Percentiles rank a stretch among this genome's conserved stretches.
Conservation (phyloP, 2,888 invertebrate species). For the Drosophila gaucha region DNA sequence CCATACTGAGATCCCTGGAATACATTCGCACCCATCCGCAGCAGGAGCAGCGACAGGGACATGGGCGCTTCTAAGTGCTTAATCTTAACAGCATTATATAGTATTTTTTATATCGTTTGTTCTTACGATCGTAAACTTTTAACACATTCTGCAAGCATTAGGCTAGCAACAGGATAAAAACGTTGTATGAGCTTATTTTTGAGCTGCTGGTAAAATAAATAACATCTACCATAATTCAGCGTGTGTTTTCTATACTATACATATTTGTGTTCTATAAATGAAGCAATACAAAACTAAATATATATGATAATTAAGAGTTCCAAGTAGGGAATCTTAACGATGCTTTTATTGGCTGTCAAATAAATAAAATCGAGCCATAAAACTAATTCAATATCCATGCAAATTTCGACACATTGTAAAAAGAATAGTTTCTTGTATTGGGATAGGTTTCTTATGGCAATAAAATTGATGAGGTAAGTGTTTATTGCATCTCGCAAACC, state of each 20-base stretch:
- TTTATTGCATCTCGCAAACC: slow-evolving; percentile 17
- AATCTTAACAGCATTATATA: not conserved
- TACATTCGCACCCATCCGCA: slow-evolving; percentile 83
- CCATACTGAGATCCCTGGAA: slow-evolving; percentile 80
- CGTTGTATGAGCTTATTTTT: slow-evolving; percentile 35
- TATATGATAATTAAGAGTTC: not conserved
- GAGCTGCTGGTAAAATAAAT: slow-evolving; percentile 41
- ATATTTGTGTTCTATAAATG: too few species aligned
- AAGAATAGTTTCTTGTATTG: not conserved
- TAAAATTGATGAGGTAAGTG: slow-evolving; percentile 37
- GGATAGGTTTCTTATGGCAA: slow-evolving; percentile 23
- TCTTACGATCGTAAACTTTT: not conserved
- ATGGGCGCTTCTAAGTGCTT: slow-evolving; percentile 37
- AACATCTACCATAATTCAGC: slow-evolving; percentile 5
- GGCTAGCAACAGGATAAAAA: slow-evolving; percentile 1
- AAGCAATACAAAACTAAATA: not conserved
- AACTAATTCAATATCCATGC: slow-evolving; percentile 11
- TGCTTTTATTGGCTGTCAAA: not conserved
- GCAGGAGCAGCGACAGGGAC: slow-evolving; percentile 70
- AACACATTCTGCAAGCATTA: slow-evolving; percentile 23
- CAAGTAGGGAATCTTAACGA: not conserved
- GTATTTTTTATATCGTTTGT: slow-evolving; percentile 8
- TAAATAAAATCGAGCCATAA: not conserved
- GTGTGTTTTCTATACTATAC: not conserved
- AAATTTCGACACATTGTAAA: slow-evolving; percentile 28